Evolutionary conservation across 2,797 vertebrate species (phyloP).

Genomic region (Uromys caudimaculatus): DNA sequence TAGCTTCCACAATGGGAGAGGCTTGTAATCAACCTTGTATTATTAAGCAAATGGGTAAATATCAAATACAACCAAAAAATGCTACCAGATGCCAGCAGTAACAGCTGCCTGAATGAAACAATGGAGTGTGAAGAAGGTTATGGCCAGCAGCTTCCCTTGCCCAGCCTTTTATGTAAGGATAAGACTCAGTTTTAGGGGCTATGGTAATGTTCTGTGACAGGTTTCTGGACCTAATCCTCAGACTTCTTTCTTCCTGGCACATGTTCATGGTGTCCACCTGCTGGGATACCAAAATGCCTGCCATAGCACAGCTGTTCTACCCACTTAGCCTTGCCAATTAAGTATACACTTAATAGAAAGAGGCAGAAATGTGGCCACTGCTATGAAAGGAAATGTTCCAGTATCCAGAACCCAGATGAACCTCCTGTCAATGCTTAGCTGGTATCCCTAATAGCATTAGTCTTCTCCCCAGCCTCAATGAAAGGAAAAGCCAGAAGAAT

Average conservation of each 20-base stretch:
- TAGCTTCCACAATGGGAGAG: not conserved
- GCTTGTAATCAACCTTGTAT: not conserved
- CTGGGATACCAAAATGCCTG: conserved; percentile 57
- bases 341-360: conserved; percentile 59
- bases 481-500: not conserved
- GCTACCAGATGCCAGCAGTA: not conserved
- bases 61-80: not conserved
- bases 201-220: not conserved
- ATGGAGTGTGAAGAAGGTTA: rapidly evolving
- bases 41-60: conserved; percentile 10
- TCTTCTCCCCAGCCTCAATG: not conserved
- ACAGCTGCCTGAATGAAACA: not conserved
- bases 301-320: not conserved
- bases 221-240: conserved; percentile 55
- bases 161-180: not conserved
- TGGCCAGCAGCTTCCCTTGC: not conserved
- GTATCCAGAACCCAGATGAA: conserved; percentile 54
- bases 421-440: not conserved
- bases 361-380: conserved; percentile 3
- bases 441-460: not conserved
- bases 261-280: conserved; percentile 70
- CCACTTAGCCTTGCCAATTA: conserved; percentile 63
- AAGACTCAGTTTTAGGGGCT: not conserved
- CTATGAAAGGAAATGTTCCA: not conserved
- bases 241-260: conserved; percentile 33